These are phyloP conservation scores for Centropyge bicolor DNA, from an alignment of 2,797 vertebrate species.

Conservation along the genomic window DNA sequence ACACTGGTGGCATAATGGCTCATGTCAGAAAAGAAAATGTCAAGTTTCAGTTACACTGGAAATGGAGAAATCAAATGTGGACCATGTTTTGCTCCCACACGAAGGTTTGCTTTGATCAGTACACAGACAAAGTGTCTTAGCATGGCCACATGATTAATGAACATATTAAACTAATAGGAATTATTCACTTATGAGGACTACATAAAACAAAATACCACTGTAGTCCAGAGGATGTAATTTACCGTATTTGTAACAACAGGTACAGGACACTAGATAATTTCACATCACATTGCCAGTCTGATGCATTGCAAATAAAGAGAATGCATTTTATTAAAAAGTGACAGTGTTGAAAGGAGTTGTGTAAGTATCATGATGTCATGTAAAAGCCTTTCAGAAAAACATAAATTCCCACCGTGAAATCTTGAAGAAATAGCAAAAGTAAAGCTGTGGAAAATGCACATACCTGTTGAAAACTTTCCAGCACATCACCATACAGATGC, in stretches of 20 bases:
- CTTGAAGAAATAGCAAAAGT: not conserved
- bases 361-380: not conserved
- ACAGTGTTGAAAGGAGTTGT: not conserved
- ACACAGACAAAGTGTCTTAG: not conserved
- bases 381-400: not conserved
- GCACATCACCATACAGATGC: slow-evolving; percentile 3
- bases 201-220: not conserved
- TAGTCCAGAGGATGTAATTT: not conserved
- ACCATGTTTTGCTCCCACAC: too few species aligned
- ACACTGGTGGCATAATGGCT: too few species aligned
- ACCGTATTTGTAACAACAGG: not conserved
- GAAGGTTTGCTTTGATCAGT: not conserved
- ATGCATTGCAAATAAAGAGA: not conserved
- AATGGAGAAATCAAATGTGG: too few species aligned
- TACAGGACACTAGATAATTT: not conserved
- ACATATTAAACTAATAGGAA: too few species aligned
- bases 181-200: not conserved
- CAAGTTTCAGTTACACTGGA: too few species aligned
- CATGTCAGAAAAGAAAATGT: too few species aligned
- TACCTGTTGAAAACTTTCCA: not conserved
- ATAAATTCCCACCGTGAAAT: not conserved
- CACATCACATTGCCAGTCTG: not conserved
- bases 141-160: not conserved
- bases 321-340: not conserved
- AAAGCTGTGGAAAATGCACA: slow-evolving; percentile 17